A percentile compares a stretch with the other conserved stretches of the same genome.
phyloP scores from a whole-genome alignment of 1,140 invertebrate species.

The Marisa cornuarietis region DNA sequence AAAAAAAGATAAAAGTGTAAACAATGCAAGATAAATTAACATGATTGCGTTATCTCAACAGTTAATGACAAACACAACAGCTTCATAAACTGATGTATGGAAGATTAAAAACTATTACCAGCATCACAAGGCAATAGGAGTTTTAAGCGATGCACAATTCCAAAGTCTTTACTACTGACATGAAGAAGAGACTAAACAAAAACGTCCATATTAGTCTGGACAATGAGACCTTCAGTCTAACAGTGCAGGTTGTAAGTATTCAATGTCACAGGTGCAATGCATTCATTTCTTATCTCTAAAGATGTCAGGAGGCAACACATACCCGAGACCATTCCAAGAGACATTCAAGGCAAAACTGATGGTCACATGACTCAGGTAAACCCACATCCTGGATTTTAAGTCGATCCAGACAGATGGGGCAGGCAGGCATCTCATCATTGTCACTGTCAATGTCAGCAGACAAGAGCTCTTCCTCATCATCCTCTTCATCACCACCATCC shows the following conservation, averaged over 20 bases:
- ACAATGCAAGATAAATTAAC: background rate
- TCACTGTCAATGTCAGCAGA: constrained; percentile 53
- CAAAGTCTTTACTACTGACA: too few relatives aligned
- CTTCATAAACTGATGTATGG: too few relatives aligned
- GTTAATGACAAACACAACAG: background rate
- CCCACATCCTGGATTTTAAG: constrained; percentile 79
- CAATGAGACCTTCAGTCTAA: too few relatives aligned
- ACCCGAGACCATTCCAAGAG: constrained; percentile 89
- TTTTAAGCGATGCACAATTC: too few relatives aligned
- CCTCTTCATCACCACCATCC: constrained; percentile 17
- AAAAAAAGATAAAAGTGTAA: background rate
- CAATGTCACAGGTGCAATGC: too few relatives aligned
- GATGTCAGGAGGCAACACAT: constrained; percentile 25
- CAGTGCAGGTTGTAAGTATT: too few relatives aligned
- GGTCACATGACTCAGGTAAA: constrained; percentile 86
- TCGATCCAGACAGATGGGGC: constrained; percentile 79
- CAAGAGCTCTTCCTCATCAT: constrained; percentile 33
- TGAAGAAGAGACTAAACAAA: too few relatives aligned
- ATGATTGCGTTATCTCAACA: background rate
- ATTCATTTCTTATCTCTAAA: too few relatives aligned
- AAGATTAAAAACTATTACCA: too few relatives aligned
- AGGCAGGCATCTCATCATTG: constrained; percentile 74
- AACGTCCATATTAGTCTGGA: too few relatives aligned
- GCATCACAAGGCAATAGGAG: too few relatives aligned
- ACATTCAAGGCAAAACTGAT: constrained; percentile 88